Base-by-base conservation (phyloP, 2,113 vertebrate genomes). In the Mystacornis crossleyi region DNA sequence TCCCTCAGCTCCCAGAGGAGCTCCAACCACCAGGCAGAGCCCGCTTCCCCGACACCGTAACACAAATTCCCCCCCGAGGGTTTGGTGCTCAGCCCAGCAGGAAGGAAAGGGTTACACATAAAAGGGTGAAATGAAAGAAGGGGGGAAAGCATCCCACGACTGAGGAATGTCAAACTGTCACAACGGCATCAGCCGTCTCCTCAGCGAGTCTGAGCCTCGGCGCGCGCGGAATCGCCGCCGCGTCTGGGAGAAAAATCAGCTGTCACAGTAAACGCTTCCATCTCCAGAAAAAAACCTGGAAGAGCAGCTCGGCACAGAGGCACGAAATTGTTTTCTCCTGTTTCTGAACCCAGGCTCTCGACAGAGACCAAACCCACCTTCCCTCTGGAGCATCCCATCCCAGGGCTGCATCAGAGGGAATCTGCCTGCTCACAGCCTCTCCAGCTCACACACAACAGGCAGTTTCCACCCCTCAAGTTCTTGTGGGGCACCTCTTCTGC, bases 111-210 rank as follows among this genome's bases (percentile, higher is more conserved):
- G 87, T 91, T 91, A 95, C n/a, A 1, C 38, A 24, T 18, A 29
- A 88, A 69, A 85, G 53, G 66, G 25, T 70, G 70, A 96, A 93
- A 75, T 3, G 83, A 78, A 91, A 92, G 86, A 77, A 94, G 74
- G 34, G 71, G 70, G 47, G n/a, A 61, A 83, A 71, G 26, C 85
- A 86, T 81, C 95, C 92, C 95, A 83, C 9, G 6, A 48, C 55
- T 74, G 43, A 89, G 85, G 90, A 93, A 93, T 69, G 82, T 92
- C 93, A 81, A 88, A 73, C 92, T 93, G 88, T 93, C 93, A 95
- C 92, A 88, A 21, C 1, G 16, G 84, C 95, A 96, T 96, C 96
- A 96, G 16, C 28, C 50, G 12, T 91, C 89, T 95, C 96, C 95
- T 97, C 91, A 62, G 85, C 51, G 19, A 90, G 95, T 9, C 95